Conservation (phyloP, 2,797 vertebrate genomes). For the Enteromius mattozi region DNA sequence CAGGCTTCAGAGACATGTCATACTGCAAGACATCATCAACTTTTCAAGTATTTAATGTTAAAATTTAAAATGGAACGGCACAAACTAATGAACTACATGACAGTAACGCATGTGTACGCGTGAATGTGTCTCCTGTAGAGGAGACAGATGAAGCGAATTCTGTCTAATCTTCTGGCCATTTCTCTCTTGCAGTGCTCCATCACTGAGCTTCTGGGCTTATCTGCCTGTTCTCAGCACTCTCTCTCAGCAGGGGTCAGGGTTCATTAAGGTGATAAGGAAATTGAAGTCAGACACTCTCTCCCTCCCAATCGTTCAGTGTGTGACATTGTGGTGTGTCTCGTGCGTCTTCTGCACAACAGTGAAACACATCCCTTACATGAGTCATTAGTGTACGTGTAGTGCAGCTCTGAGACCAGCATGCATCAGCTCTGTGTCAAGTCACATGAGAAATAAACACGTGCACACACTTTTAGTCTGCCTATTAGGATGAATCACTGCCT, state of each 20-base stretch:
- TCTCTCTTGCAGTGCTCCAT: slow-evolving; percentile 36
- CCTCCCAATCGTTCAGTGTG: slow-evolving; percentile 28
- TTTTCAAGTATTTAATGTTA: slow-evolving; percentile 5
- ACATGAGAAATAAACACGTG: slow-evolving; percentile 11
- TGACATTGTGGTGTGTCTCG: not conserved
- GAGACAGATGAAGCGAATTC: slow-evolving; percentile 1
- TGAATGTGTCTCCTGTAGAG: slow-evolving; percentile 15
- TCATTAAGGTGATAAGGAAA: slow-evolving; percentile 52
- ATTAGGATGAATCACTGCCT: not conserved
- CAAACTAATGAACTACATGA: slow-evolving; percentile 13
- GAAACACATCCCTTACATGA: slow-evolving; percentile 35
- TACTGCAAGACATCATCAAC: not conserved
- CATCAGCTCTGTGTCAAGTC: slow-evolving; percentile 4
- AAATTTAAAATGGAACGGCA: no score
- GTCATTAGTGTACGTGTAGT: slow-evolving; percentile 37
- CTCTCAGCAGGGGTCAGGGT: slow-evolving; percentile 46
- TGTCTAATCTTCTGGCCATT: slow-evolving; percentile 19
- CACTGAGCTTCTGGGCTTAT: slow-evolving; percentile 37
- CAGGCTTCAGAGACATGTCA: not conserved
- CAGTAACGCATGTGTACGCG: slow-evolving; percentile 5
- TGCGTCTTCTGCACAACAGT: slow-evolving; percentile 19
- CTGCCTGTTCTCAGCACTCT: slow-evolving; percentile 34
- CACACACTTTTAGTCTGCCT: slow-evolving; percentile 1
- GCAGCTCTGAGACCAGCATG: slow-evolving; percentile 14
- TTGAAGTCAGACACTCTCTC: slow-evolving; percentile 43